Conservation (phyloP, 2,113 vertebrate species). For the Perca flavescens region DNA sequence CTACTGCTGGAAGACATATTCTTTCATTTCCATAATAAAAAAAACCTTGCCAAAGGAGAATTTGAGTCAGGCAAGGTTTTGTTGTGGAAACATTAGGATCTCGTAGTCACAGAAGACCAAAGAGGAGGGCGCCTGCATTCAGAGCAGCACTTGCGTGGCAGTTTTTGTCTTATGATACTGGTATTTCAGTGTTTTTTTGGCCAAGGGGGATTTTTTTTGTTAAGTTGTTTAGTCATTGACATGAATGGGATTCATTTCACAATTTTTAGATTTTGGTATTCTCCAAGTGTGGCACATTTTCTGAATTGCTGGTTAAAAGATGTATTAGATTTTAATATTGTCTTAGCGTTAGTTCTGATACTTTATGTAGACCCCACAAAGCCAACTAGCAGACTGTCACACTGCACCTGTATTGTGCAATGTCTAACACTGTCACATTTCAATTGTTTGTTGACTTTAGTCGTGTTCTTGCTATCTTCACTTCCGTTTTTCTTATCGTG, state of each 20-base stretch:
- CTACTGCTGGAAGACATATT: conserved; percentile 40
- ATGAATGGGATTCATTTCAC: neutral
- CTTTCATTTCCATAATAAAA: conserved; percentile 66
- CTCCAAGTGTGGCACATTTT: neutral
- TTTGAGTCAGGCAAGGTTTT: conserved; percentile 61
- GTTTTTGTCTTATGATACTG: conserved; percentile 15
- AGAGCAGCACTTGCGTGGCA: conserved; percentile 44
- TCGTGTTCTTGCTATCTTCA: too few relatives aligned
- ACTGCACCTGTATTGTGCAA: neutral
- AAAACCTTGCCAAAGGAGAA: conserved; percentile 54
- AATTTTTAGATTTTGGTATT: neutral
- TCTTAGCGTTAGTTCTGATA: neutral
- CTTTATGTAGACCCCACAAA: too few relatives aligned
- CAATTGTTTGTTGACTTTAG: neutral
- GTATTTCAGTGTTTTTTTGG: conserved; percentile 11
- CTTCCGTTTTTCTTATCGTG: too few relatives aligned
- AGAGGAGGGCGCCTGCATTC: conserved; percentile 14
- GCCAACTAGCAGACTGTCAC: too few relatives aligned
- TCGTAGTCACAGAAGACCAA: conserved; percentile 28
- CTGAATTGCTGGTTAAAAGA: neutral
- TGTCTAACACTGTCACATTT: neutral
- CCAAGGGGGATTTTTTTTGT: neutral
- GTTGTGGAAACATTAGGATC: conserved; percentile 65
- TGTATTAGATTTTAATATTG: neutral
- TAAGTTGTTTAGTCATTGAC: neutral